Percentiles rank a stretch among this genome's conserved stretches.
phyloP scores from a whole-genome alignment of 2,888 invertebrate species.

The Aphodius granarius region DNA sequence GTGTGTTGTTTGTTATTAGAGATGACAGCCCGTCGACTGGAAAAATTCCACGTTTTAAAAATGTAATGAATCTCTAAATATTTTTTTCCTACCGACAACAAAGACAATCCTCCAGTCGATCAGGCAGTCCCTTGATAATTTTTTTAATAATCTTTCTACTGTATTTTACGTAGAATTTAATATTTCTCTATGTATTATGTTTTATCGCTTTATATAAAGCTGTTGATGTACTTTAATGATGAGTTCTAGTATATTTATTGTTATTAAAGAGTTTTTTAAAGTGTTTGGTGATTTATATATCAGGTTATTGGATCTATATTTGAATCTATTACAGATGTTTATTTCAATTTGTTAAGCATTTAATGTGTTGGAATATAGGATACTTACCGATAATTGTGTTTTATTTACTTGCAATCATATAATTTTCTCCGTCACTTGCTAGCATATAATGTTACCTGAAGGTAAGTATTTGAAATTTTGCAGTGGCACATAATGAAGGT shows the following conservation, averaged over 20 bases:
- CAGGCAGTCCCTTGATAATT: not conserved
- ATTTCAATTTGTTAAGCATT: conserved; percentile 24
- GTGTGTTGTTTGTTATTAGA: too few species aligned
- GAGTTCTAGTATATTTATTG: not conserved
- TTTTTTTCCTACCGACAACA: not conserved
- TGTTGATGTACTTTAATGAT: conserved; percentile 16
- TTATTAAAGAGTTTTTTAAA: not conserved
- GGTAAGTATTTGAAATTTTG: too few species aligned
- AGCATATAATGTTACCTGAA: too few species aligned
- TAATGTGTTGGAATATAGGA: conserved; percentile 16
- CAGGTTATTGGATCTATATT: conserved; percentile 27
- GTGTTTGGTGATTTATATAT: not conserved
- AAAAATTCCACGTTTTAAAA: not conserved
- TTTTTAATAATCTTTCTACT: not conserved
- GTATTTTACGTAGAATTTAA: not conserved
- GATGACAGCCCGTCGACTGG: not conserved
- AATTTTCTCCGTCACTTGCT: too few species aligned
- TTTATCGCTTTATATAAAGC: not conserved
- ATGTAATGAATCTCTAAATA: not conserved
- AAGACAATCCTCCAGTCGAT: not conserved
- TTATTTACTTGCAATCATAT: too few species aligned
- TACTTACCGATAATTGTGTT: not conserved
- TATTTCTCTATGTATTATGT: conserved; percentile 3
- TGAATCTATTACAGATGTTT: conserved; percentile 28
- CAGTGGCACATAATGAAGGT: too few species aligned